phyloP scores from a whole-genome alignment of 2,797 vertebrate genomes.

The Halcyon chelicuti region DNA sequence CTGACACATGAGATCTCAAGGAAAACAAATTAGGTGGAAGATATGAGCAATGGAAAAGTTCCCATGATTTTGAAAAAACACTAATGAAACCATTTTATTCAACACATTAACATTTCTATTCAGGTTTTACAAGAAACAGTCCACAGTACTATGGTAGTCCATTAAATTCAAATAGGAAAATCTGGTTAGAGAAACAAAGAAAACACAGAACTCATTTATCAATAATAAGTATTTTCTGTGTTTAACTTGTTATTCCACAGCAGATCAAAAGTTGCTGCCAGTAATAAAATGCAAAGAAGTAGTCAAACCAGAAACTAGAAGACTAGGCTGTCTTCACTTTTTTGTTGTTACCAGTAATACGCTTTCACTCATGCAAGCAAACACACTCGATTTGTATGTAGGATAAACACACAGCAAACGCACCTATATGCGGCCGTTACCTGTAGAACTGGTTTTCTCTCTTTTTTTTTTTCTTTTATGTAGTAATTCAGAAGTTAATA shows the following conservation, averaged over 20 bases:
- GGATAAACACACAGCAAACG: not conserved
- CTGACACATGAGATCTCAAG: not conserved
- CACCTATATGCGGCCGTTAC: not conserved
- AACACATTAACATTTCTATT: not conserved
- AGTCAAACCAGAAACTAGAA: not conserved
- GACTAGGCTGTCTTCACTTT: not conserved
- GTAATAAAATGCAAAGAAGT: not conserved
- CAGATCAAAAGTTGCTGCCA: not conserved
- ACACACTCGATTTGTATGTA: not conserved
- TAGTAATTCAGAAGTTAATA: not conserved
- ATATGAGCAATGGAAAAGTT: not conserved
- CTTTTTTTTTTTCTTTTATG: not conserved
- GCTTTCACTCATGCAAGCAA: not conserved
- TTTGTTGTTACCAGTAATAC: rapidly evolving
- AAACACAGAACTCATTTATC: not conserved
- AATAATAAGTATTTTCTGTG: not conserved
- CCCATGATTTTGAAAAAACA: not conserved
- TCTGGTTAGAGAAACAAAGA: not conserved
- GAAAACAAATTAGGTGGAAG: not conserved
- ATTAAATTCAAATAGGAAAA: not conserved
- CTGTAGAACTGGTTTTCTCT: not conserved
- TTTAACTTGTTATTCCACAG: not conserved
- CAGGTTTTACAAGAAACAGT: not conserved
- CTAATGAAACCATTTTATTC: not conserved
- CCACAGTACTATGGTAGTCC: not conserved